Percentiles rank a stretch among this genome's conserved stretches.
These are phyloP conservation scores for Drosophila lacicola DNA, from an alignment of 2,888 invertebrate species.

Conservation along the genomic window DNA sequence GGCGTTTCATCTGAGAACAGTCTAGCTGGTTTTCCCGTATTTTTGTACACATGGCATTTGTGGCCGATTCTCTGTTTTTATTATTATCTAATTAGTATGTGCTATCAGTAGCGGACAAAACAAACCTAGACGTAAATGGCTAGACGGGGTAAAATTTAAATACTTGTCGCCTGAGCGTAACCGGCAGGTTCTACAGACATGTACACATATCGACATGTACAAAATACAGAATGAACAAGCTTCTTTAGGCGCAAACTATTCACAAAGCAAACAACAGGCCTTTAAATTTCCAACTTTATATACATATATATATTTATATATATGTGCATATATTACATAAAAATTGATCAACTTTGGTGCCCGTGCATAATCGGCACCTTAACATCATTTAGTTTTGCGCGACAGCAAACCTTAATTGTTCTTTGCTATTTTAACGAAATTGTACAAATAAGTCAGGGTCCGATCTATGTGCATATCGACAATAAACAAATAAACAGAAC, in stretches of 20 bases:
- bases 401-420: neutral
- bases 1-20: neutral
- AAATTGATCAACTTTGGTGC: no score
- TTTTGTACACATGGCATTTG: constrained; percentile 4
- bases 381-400: neutral
- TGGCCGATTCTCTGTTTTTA: neutral
- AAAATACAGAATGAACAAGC: neutral
- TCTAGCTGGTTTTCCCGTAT: neutral
- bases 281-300: no score
- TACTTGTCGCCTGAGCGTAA: neutral
- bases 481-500: constrained; percentile 38
- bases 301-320: neutral
- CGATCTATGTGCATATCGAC: constrained; percentile 1
- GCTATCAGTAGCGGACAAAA: constrained; percentile 22
- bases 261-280: neutral
- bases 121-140: neutral
- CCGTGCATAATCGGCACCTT: neutral
- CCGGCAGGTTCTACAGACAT: constrained; percentile 1
- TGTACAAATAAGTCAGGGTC: constrained; percentile 62
- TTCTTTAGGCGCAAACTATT: neutral
- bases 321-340: neutral
- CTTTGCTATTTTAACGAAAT: constrained; percentile 15
- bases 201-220: neutral
- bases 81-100: constrained; percentile 22
- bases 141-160: constrained; percentile 20